Evolutionary conservation across 2,113 vertebrate genomes (phyloP), one percentile per base, ranked within the genome.

Genomic region (Hyperopisus bebe): DNA sequence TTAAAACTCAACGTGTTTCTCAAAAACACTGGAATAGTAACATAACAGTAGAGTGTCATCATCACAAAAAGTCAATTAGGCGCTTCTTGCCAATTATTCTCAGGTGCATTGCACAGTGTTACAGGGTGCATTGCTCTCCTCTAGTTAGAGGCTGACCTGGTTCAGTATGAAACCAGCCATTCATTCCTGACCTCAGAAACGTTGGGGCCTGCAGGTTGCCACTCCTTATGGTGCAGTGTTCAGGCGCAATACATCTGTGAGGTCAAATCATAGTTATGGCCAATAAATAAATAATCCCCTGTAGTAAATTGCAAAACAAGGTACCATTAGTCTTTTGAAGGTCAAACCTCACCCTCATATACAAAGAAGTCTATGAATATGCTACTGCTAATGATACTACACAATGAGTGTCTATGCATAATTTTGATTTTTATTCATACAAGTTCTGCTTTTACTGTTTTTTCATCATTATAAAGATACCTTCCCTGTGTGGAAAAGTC

Each of bases 91-190:
- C 70, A 66, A 88, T 66, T 66, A 88, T 66, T 88, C 82, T 83
- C 88, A 82, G 42, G 88, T 48, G 88, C 42, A 66, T 74, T 88
- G 55, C 62, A 44, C 35, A 88, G 27, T 58, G 53, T 88, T 84
- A n/a, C 44, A 46, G 17, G 39, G 21, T 44, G 42, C 44, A 46
- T 21, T 48, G 24, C 17, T 13, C 35, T 46, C 35, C 80, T 46
- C 39, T 44, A 7, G 21, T 24, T 19, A n/a, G 42, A 24, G 19
- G 82, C 21, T 48, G 82, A 85, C 82, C 82, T 44, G 9, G 8
- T 85, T 44, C 10, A 85, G n/a, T n/a, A 48, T 39, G 82, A 85
- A 47, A n/a, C 35, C 55, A 87, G 86, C 17, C 55, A 88, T 42
- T 66, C 55, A 27, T 35, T 88, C 35, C 55, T 88, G n/a, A 88